These are phyloP conservation scores for Perognathus longimembris DNA, from an alignment of 2,113 vertebrate species.

Conservation along the genomic window DNA sequence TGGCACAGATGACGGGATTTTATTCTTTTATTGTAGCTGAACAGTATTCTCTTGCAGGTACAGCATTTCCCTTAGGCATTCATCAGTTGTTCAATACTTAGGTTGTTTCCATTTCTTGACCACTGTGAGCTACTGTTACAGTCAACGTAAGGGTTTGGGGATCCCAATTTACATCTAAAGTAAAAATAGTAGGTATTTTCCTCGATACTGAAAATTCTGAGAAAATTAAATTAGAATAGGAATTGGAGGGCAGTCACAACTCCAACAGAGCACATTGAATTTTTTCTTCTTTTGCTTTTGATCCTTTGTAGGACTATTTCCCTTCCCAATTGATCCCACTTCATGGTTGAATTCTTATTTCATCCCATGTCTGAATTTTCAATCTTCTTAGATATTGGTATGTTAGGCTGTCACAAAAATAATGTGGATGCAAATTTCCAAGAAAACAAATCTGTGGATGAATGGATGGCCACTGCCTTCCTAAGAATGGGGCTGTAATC, in stretches of 20 bases:
- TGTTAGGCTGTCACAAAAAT: conserved; percentile 47
- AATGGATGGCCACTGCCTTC: not conserved
- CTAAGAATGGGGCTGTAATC: not conserved
- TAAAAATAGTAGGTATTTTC: not conserved
- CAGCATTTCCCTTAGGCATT: too few relatives aligned
- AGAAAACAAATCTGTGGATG: conserved; percentile 65
- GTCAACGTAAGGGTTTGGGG: too few relatives aligned
- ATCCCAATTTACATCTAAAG: not conserved
- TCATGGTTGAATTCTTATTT: conserved; percentile 24
- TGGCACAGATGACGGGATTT: too few relatives aligned
- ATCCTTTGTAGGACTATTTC: not conserved
- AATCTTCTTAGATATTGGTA: conserved; percentile 69
- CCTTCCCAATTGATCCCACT: not conserved
- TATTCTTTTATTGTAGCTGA: too few relatives aligned
- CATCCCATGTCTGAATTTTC: conserved; percentile 50
- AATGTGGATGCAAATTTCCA: conserved; percentile 28
- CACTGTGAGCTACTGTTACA: too few relatives aligned
- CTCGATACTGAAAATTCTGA: conserved; percentile 19
- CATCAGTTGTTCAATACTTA: too few relatives aligned
- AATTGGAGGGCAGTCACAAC: not conserved
- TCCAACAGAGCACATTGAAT: not conserved
- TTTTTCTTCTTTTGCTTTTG: not conserved
- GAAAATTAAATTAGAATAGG: conserved; percentile 27
- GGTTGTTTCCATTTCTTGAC: too few relatives aligned
- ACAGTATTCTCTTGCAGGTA: too few relatives aligned